phyloP scores from a whole-genome alignment of 2,797 vertebrate species.

The Crenuchus spilurus region DNA sequence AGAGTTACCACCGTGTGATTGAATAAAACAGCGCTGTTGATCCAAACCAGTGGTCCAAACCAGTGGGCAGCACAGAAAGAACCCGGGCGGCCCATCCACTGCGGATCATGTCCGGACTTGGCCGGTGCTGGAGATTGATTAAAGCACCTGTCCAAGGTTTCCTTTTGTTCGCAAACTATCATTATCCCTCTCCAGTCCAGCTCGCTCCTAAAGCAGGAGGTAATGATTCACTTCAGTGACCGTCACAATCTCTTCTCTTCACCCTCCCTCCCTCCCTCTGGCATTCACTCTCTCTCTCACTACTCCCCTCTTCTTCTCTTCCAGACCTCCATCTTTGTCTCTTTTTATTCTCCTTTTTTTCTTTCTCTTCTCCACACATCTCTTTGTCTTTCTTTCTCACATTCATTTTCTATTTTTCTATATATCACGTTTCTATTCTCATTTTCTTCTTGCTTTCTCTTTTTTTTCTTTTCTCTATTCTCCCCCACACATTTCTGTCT shows the following conservation, averaged over 20 bases:
- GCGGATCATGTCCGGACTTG: constrained; percentile 17
- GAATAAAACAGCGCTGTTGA: constrained; percentile 2
- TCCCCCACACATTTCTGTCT: neutral
- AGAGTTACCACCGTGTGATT: neutral
- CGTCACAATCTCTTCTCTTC: constrained; percentile 61
- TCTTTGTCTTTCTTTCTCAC: constrained; percentile 3
- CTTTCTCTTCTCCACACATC: too few relatives aligned
- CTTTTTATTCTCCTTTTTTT: too few relatives aligned
- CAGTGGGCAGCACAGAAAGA: constrained; percentile 66
- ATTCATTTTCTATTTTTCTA: neutral
- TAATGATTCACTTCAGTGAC: constrained; percentile 75
- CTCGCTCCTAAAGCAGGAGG: constrained; percentile 70
- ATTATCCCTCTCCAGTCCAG: constrained; percentile 73
- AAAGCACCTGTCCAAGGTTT: constrained; percentile 69
- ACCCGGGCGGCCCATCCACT: constrained; percentile 66
- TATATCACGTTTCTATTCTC: too few relatives aligned
- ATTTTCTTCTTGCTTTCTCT: neutral
- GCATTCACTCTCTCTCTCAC: neutral
- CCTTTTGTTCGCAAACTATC: constrained; percentile 76
- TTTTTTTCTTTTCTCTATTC: too few relatives aligned
- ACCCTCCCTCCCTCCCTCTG: neutral
- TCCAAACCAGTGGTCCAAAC: constrained; percentile 11
- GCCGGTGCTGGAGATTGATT: constrained; percentile 63
- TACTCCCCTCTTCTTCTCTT: too few relatives aligned
- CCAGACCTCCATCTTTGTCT: too few relatives aligned